Conservation (phyloP, 2,797 vertebrate species). For the Agapornis canus region DNA sequence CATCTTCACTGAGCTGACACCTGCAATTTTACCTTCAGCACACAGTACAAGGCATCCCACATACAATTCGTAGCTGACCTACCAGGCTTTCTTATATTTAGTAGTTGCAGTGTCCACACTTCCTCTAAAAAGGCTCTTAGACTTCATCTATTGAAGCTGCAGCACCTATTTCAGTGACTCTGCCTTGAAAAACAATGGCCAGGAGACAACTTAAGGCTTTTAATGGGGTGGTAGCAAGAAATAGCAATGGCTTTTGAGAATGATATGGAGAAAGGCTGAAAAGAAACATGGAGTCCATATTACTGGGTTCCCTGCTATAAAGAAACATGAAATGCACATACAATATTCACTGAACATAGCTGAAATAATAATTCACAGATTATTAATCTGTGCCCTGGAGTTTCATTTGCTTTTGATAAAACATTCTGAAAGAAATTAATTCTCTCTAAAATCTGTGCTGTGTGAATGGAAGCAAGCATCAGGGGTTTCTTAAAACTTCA, state of each 20-base stretch:
- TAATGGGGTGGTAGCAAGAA: not conserved
- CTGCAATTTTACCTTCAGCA: not conserved
- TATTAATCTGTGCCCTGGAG: not conserved
- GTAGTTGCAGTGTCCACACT: not conserved
- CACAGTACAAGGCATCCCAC: rapidly evolving
- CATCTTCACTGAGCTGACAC: not conserved
- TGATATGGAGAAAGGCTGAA: not conserved
- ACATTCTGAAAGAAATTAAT: not conserved
- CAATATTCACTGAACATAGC: not conserved
- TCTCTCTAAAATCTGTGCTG: not conserved
- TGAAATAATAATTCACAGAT: not conserved
- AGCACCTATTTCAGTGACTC: not conserved
- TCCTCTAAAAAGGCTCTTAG: not conserved
- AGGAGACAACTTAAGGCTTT: not conserved
- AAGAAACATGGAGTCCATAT: not conserved
- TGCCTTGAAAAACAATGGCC: not conserved
- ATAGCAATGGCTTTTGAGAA: not conserved
- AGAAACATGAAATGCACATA: not conserved
- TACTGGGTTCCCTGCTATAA: not conserved
- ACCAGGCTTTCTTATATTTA: not conserved
- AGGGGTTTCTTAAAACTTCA: not conserved
- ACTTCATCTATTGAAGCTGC: not conserved
- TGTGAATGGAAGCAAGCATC: not conserved
- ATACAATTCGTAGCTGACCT: not conserved
- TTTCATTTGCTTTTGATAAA: slow-evolving; percentile 17